These are phyloP conservation scores for Enteromius treurensis DNA, from an alignment of 2,797 vertebrate genomes.

Conservation along the genomic window DNA sequence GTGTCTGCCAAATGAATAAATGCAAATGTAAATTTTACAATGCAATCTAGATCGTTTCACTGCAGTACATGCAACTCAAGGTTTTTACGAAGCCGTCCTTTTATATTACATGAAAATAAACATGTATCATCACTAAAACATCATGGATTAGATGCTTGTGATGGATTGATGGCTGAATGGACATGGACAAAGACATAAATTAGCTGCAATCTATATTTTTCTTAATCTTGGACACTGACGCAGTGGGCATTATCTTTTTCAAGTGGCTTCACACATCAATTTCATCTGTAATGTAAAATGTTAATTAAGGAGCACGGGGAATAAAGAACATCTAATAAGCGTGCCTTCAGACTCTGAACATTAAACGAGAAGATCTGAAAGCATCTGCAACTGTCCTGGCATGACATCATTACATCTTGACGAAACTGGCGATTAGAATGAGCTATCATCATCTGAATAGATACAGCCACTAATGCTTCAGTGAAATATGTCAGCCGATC, in stretches of 20 bases:
- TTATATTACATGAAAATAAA: constrained; percentile 3
- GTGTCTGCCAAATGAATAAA: no score
- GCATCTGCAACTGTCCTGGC: constrained; percentile 42
- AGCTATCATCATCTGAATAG: constrained; percentile 50
- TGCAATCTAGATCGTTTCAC: neutral
- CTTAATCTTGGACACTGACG: constrained; percentile 7
- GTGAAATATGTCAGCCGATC: constrained; percentile 52
- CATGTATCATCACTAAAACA: constrained; percentile 14
- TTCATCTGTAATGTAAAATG: constrained; percentile 24
- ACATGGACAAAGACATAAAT: neutral
- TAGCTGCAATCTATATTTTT: constrained; percentile 36
- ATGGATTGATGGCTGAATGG: neutral
- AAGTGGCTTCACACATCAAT: neutral
- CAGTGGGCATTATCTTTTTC: constrained; percentile 6
- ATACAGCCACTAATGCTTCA: constrained; percentile 40
- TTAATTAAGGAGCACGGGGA: constrained; percentile 35
- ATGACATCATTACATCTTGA: constrained; percentile 56
- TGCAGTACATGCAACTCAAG: neutral
- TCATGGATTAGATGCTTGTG: constrained; percentile 3
- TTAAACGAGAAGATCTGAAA: constrained; percentile 23
- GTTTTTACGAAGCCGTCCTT: neutral
- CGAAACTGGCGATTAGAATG: constrained; percentile 56
- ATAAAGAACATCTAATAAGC: constrained; percentile 36
- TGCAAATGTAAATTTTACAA: no score
- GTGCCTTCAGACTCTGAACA: neutral